These are phyloP conservation scores for Helicoverpa assulta DNA, from an alignment of 2,888 invertebrate species.

Conservation along the genomic window DNA sequence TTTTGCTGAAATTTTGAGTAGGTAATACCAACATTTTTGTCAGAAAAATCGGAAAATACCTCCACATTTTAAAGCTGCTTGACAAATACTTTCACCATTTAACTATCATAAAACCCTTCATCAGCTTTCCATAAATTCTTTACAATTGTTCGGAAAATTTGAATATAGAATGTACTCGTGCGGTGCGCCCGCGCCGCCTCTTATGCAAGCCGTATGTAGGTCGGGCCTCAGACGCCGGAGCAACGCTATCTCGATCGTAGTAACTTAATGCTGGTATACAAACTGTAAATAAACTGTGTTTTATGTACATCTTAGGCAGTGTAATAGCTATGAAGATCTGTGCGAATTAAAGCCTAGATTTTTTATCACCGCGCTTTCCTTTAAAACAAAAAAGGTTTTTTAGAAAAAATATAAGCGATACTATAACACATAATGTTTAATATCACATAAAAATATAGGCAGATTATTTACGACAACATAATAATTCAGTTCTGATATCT, in stretches of 20 bases:
- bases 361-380: not conserved
- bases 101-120: slow-evolving; percentile 56
- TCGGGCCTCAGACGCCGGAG: slow-evolving; percentile 66
- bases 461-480: slow-evolving; percentile 35
- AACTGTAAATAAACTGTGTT: slow-evolving; percentile 62
- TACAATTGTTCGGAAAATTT: slow-evolving; percentile 70
- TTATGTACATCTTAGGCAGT: slow-evolving; percentile 58
- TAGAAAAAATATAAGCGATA: no score
- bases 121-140: slow-evolving; percentile 63
- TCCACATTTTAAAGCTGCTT: slow-evolving; percentile 17
- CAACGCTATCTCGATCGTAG: slow-evolving; percentile 65
- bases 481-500: slow-evolving; percentile 15
- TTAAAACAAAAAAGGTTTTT: no score
- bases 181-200: slow-evolving; percentile 56
- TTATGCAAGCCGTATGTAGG: slow-evolving; percentile 75
- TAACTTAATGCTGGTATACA: slow-evolving; percentile 60
- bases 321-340: slow-evolving; percentile 36
- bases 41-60: slow-evolving; percentile 2
- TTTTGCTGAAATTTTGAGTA: no score
- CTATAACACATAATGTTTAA: slow-evolving; percentile 8
- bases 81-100: slow-evolving; percentile 46
- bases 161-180: slow-evolving; percentile 69
- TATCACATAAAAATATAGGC: slow-evolving; percentile 18
- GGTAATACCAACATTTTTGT: not conserved
- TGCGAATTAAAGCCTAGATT: slow-evolving; percentile 7